Conservation (phyloP, 2,113 vertebrate genomes). For the Girardinichthys multiradiatus region DNA sequence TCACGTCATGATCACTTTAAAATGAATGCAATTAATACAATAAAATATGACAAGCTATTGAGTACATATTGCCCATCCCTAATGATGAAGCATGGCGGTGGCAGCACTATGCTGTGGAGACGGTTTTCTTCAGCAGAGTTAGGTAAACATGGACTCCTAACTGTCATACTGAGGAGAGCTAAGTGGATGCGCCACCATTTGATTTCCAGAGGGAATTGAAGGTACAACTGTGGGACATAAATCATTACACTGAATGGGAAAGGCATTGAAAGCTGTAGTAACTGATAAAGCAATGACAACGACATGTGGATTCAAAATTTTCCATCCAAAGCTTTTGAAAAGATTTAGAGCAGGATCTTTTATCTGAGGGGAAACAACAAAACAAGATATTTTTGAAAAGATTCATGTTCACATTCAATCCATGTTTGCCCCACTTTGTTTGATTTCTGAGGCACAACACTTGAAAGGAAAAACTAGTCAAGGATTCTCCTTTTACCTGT, state of each 20-base stretch:
- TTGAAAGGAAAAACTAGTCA: constrained; percentile 1
- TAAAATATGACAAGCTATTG: too few species aligned
- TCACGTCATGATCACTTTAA: too few species aligned
- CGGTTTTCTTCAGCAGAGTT: too few species aligned
- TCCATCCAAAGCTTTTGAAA: constrained; percentile 1
- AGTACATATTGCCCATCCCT: too few species aligned
- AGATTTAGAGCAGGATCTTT: constrained; percentile 5
- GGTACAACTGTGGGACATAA: constrained; percentile 24
- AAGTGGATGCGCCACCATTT: constrained; percentile 5
- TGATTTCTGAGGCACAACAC: constrained; percentile 4
- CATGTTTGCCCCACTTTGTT: constrained; percentile 50
- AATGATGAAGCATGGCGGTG: too few species aligned
- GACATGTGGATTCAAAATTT: constrained; percentile 19
- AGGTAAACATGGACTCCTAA: too few species aligned
- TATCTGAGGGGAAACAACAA: constrained; percentile 23
- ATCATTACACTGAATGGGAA: constrained; percentile 33
- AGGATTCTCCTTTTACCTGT: constrained; percentile 5
- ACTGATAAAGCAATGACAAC: constrained; percentile 50
- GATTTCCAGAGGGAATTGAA: constrained; percentile 27
- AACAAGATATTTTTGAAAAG: constrained; percentile 27
- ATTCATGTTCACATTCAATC: constrained; percentile 11
- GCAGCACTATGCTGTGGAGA: too few species aligned
- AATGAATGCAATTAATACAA: too few species aligned
- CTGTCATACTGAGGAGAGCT: not conserved
- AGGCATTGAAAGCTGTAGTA: constrained; percentile 15